Conservation (phyloP, 2,888 invertebrate species). For the Venusia cambrica region DNA sequence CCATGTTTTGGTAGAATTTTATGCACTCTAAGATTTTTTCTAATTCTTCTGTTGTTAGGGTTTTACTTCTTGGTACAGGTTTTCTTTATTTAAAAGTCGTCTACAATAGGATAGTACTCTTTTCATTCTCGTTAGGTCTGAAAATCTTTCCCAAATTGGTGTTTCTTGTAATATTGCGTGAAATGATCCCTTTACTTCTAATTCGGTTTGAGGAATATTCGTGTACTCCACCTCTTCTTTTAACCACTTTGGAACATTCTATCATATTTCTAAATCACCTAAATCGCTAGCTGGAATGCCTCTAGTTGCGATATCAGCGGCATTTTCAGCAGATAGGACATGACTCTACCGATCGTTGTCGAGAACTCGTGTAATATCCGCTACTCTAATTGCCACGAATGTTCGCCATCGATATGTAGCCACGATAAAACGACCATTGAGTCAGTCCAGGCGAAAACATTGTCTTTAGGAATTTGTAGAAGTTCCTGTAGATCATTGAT, state of each 20-base stretch:
- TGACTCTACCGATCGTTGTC: conserved; percentile 17
- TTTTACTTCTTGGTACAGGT: conserved; percentile 5
- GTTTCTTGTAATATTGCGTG: conserved; percentile 4
- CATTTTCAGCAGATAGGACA: conserved; percentile 15
- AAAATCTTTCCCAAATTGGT: conserved; percentile 19
- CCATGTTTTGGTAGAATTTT: conserved; percentile 12
- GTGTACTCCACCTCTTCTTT: too few relatives aligned
- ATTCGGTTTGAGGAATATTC: too few relatives aligned
- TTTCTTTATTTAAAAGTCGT: conserved; percentile 9
- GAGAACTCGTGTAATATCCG: conserved; percentile 13
- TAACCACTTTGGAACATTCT: too few relatives aligned
- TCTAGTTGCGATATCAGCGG: conserved; percentile 23
- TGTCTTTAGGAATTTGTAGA: conserved; percentile 11
- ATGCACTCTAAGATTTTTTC: conserved; percentile 2
- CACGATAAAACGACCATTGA: conserved; percentile 24
- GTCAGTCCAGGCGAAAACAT: conserved; percentile 21
- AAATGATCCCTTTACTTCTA: conserved; percentile 7
- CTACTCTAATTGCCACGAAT: conserved; percentile 20
- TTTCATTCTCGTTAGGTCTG: conserved; percentile 11
- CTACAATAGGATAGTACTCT: conserved; percentile 17
- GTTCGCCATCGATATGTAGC: conserved; percentile 23
- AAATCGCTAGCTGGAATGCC: too few relatives aligned
- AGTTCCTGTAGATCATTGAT: conserved; percentile 16
- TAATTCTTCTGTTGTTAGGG: neutral
- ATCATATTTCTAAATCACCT: too few relatives aligned